phyloP scores from a whole-genome alignment of 2,113 vertebrate genomes.

The Naja naja region DNA sequence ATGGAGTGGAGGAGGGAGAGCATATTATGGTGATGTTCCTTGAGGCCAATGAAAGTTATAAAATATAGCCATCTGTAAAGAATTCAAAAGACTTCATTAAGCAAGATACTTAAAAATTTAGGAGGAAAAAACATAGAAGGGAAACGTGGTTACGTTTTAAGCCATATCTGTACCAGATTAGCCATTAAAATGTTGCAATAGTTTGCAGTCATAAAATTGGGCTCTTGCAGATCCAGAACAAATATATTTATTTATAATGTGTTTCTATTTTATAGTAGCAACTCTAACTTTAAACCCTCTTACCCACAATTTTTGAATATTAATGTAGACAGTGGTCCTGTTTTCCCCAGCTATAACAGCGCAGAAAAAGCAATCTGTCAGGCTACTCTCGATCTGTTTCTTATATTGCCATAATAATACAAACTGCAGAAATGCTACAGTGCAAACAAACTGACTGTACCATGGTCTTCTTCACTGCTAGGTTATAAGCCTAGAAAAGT shows the following conservation, averaged over 20 bases:
- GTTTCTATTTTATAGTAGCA: background rate
- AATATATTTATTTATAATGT: background rate
- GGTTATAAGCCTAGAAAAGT: slow-evolving; percentile 30
- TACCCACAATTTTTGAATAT: background rate
- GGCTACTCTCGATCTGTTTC: slow-evolving; percentile 36
- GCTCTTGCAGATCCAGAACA: background rate
- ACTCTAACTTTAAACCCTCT: background rate
- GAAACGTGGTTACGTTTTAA: background rate
- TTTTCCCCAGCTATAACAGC: background rate
- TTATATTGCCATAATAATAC: slow-evolving; percentile 42
- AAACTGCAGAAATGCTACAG: slow-evolving; percentile 19
- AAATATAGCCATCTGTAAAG: background rate
- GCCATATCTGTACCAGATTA: background rate
- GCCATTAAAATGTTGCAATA: background rate
- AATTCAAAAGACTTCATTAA: background rate
- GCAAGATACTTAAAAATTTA: background rate
- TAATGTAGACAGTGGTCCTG: background rate
- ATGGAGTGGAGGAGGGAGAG: background rate
- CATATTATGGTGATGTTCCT: background rate
- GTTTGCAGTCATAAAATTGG: background rate
- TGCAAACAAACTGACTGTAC: slow-evolving; percentile 40
- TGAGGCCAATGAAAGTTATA: background rate
- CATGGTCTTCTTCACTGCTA: slow-evolving; percentile 15
- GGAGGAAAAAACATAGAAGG: background rate
- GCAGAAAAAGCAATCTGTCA: slow-evolving; percentile 32